Evolutionary conservation across 2,888 invertebrate species (phyloP).

Genomic region (Melanargia galathea): DNA sequence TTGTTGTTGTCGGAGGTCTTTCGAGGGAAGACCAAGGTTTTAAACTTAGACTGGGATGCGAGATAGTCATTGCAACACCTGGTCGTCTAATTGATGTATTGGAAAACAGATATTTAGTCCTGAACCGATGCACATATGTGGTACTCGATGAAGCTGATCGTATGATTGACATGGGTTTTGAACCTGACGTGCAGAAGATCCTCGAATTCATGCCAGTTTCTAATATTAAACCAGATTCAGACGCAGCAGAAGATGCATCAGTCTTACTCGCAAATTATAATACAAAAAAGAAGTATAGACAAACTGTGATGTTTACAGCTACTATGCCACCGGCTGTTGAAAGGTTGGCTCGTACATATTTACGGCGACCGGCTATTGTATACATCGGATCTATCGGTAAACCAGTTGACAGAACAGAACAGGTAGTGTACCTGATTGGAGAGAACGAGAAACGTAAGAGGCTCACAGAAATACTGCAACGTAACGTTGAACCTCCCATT

Average conservation of each 20-base stretch:
- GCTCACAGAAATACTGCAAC: conserved; percentile 93
- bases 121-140: conserved; percentile 99
- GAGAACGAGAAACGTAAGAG: conserved; percentile 98
- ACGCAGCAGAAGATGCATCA: conserved; percentile 97
- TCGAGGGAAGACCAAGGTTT: conserved; percentile 99
- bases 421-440: conserved; percentile 96
- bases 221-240: conserved; percentile 98
- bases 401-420: conserved; percentile 98
- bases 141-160: conserved; percentile 98
- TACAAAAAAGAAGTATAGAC: conserved; percentile 97
- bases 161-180: conserved; percentile 99
- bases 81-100: conserved; percentile 99
- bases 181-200: conserved; percentile 98
- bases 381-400: conserved; percentile 98
- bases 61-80: conserved; percentile 99
- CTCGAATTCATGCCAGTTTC: conserved; percentile 98
- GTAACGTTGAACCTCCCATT: conserved; percentile 97
- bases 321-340: conserved; percentile 99
- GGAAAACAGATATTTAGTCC: conserved; percentile 97
- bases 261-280: conserved; percentile 96
- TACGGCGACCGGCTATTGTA: conserved; percentile 97
- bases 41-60: conserved; percentile 97
- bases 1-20: conserved; percentile 98
- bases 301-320: conserved; percentile 99
- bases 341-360: conserved; percentile 95